Evolutionary conservation across 1,140 invertebrate species (phyloP).

Genomic region (Drosophila obscura): DNA sequence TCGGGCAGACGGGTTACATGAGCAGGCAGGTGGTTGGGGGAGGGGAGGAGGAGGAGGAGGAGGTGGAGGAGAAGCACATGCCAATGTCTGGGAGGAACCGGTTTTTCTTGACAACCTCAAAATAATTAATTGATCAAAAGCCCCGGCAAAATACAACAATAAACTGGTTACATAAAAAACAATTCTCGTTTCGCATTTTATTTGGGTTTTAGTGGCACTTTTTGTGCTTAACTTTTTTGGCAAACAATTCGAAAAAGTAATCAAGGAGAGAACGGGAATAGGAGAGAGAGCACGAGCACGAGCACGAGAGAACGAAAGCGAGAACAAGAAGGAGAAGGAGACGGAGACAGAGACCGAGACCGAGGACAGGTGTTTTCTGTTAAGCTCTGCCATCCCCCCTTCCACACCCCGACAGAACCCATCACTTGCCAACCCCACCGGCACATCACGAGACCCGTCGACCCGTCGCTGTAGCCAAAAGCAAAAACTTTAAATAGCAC

Average conservation of each 20-base stretch:
- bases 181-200: constrained; percentile 29
- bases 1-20: no score
- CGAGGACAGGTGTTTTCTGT: constrained; percentile 67
- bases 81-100: constrained; percentile 27
- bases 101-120: constrained; percentile 26
- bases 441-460: constrained; percentile 43
- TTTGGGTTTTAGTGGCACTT: constrained; percentile 1
- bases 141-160: constrained; percentile 23
- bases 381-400: constrained; percentile 39
- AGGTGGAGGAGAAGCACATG: not conserved
- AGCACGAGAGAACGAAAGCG: no score
- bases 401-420: not conserved
- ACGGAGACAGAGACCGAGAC: constrained; percentile 7
- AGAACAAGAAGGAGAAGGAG: no score
- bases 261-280: not conserved
- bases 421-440: not conserved
- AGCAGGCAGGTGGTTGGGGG: not conserved
- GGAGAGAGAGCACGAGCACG: no score
- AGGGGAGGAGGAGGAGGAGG: no score
- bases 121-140: constrained; percentile 43
- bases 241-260: constrained; percentile 36
- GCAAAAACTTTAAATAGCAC: constrained; percentile 45
- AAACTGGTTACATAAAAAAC: constrained; percentile 73
- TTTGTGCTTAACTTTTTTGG: constrained; percentile 17
- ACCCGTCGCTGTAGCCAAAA: constrained; percentile 37